Evolutionary conservation across 2,888 invertebrate species (phyloP), one percentile per base, ranked within the genome.

Genomic region (Chloromyia formosa): DNA sequence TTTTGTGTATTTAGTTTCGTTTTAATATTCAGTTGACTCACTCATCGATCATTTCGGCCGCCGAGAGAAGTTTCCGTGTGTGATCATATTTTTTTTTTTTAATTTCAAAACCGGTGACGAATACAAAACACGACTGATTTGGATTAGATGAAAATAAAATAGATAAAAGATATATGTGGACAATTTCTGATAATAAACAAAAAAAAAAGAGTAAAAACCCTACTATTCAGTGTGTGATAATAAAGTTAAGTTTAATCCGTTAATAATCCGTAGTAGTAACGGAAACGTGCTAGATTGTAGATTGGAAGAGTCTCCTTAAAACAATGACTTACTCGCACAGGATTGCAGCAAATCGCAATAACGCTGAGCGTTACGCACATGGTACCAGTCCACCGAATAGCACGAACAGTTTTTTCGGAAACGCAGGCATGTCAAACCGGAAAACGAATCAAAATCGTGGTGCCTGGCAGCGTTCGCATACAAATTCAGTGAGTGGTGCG

Each of bases 301-400:
- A 49, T 49, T 49, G 12, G 3, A 12, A 49, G 49, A 12, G 49
- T 12, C 12, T 3, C 16, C 14, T 49, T 35, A 35, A 2, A 35
- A 35, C n/a, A 75, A 76, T 76, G 76, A 76, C 76, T 16, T 73
- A 76, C 35, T 76, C 76, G 76, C 76, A 76, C 76, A 68, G 77
- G 69, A 66, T 74, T 69, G 61, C 75, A 45, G 66, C 72, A 22
- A 76, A 76, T 18, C 74, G 75, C 27, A 75, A 75, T 68, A 74
- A 74, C 71, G 77, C 72, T 27, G 76, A 77, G 72, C 76, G 76
- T 75, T 74, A 75, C 73, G 77, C 77, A 77, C 72, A 77, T 72
- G 77, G 77, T 49, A 64, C 77, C 72, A 77, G 75, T 74, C 72
- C 74, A 68, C 71, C 73, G 42, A 60, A 75, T 62, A 64, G 53